Percentiles rank a stretch among this genome's conserved stretches.
Conservation (phyloP, 2,113 vertebrate species). For the Antechinus flavipes region DNA sequence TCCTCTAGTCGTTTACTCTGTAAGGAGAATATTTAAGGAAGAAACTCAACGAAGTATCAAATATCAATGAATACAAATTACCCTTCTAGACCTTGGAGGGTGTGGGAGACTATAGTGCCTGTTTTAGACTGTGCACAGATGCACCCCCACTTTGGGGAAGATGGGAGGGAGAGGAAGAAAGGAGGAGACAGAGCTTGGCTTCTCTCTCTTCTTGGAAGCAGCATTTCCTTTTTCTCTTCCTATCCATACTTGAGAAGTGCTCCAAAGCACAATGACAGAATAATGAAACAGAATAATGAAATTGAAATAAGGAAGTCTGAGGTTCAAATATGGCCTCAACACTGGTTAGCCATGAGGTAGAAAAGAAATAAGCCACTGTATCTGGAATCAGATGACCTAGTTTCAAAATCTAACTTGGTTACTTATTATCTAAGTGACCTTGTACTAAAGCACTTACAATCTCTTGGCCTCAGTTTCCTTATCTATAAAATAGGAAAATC, state of each 20-base stretch:
- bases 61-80: not conserved
- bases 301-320: not conserved
- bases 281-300: not conserved
- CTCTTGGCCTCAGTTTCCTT: not conserved
- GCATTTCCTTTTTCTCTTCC: not conserved
- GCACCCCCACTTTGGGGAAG: no score
- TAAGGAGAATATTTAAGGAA: conserved; percentile 9
- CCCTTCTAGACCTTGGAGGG: not conserved
- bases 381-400: not conserved
- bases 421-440: not conserved
- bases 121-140: not conserved
- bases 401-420: not conserved
- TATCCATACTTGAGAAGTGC: not conserved
- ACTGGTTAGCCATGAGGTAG: not conserved
- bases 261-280: not conserved
- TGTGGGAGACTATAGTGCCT: not conserved
- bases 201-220: not conserved
- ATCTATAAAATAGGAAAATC: not conserved
- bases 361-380: not conserved
- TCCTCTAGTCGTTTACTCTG: conserved; percentile 86
- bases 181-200: not conserved
- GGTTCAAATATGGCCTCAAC: not conserved
- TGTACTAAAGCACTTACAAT: not conserved
- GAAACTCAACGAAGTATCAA: not conserved
- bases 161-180: no score